Evolutionary conservation across 1,140 invertebrate genomes (phyloP).

Genomic region (Drosophila sucinea): DNA sequence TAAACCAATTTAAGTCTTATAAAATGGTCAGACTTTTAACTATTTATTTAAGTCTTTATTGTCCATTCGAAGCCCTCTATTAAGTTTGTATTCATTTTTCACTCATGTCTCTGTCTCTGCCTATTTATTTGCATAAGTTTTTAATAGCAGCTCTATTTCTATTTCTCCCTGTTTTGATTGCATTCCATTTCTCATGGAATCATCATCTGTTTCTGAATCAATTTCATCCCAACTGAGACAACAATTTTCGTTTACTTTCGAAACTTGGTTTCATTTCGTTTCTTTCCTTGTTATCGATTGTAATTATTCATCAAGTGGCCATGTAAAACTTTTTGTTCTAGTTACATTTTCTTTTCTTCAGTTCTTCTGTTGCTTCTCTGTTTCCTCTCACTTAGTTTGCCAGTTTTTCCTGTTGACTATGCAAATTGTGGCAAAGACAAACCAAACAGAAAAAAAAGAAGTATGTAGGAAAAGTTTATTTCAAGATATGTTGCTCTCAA

Average conservation of each 20-base stretch:
- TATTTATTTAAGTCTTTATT: no score
- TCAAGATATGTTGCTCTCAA: slow-evolving; percentile 10
- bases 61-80: no score
- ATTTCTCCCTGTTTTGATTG: no score
- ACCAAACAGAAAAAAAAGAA: background rate
- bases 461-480: background rate
- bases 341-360: slow-evolving; percentile 5
- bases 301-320: slow-evolving; percentile 69
- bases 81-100: no score
- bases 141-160: no score
- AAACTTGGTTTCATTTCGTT: slow-evolving; percentile 2
- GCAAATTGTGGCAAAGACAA: slow-evolving; percentile 50
- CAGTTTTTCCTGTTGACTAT: slow-evolving; percentile 44
- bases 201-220: no score
- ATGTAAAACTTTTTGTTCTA: slow-evolving; percentile 47
- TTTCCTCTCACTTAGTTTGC: slow-evolving; percentile 35
- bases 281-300: slow-evolving; percentile 58
- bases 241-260: background rate
- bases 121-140: no score
- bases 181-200: no score
- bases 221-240: no score
- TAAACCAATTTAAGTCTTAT: no score
- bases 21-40: no score
- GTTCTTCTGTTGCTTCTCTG: background rate
- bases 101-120: no score